Percentiles rank a stretch among this genome's conserved stretches.
Conservation (phyloP, 2,797 vertebrate genomes). For the Acanthornis magna region DNA sequence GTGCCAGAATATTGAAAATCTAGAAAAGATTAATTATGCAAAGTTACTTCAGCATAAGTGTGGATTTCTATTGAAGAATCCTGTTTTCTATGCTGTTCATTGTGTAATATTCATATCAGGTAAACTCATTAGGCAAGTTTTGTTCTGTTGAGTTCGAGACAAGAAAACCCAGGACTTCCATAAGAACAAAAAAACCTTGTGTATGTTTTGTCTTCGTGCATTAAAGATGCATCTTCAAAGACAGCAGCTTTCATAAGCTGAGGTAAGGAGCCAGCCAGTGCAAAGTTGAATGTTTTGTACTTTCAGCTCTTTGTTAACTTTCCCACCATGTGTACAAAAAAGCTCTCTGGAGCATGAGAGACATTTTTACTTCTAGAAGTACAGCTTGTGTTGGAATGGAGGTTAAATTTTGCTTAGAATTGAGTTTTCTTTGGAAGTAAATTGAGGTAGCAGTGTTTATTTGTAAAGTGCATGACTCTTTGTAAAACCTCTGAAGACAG, state of each 20-base stretch:
- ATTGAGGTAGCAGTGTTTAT: background rate
- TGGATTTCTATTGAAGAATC: background rate
- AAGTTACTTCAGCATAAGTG: background rate
- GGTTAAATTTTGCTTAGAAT: background rate
- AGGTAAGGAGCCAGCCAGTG: background rate
- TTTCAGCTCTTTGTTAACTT: background rate
- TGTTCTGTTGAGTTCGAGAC: background rate
- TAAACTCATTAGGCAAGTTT: background rate
- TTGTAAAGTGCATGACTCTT: background rate
- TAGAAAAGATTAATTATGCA: background rate
- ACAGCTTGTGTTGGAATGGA: background rate
- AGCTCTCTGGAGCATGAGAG: background rate
- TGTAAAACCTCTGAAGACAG: background rate
- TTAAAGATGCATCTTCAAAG: background rate
- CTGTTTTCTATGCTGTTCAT: background rate
- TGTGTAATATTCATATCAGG: background rate
- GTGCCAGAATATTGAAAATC: background rate
- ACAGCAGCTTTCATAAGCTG: background rate
- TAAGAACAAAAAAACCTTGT: background rate
- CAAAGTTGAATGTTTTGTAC: background rate
- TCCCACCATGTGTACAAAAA: background rate
- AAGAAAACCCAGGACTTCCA: background rate
- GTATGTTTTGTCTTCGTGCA: background rate
- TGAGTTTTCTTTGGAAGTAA: constrained; percentile 5
- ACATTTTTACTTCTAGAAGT: background rate